Base-by-base conservation (phyloP, 2,888 invertebrate genomes). In the Cheilosia vulpina region DNA sequence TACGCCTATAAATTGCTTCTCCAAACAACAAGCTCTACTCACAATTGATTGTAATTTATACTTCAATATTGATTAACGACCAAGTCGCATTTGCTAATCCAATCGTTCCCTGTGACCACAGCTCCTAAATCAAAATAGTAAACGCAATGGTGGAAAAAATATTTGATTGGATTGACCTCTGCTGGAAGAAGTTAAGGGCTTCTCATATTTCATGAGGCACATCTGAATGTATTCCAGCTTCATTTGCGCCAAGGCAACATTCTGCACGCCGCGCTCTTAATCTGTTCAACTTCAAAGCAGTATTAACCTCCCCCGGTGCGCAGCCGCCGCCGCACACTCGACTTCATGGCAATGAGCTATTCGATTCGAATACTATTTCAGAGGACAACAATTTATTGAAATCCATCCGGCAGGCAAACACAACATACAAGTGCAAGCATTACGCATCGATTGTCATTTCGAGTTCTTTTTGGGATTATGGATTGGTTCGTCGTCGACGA, bases 401-500 rank as follows among this genome's bases (percentile, higher is more conserved):
- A 65, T 79, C 65, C 75, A 78, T 84, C 75, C 65, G 75, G 69
- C 66, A 80, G 55, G 43, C 65, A 79, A 60, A 43, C 75, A 65
- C 52, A 63, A 63, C 62, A 58, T 69, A 68, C 79, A 55, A 84
- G 75, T 71, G 58, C 75, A 79, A 66, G 75, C 84, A 79, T 75
- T 84, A 84, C 75, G 84, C 79, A 84, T 84, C 79, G 69, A 71
- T 80, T 80, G 84, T 71, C 79, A 75, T 75, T 84, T 71, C 47
- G 27, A 84, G 75, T 71, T 79, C 69, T 58, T 71, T 84, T 84
- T 50, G 21, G 69, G 53, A 79, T 79, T 84, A 79, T 79, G 69
- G 71, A 84, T 80, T 71, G 79, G 79, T 60, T 43, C 53, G 69
- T 47, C 45, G 55, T 69, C 45, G 55, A 62, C 19, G 55, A 53